Base-by-base conservation (phyloP, 2,888 invertebrate genomes). In the Caenorhabditis drosophilae region DNA sequence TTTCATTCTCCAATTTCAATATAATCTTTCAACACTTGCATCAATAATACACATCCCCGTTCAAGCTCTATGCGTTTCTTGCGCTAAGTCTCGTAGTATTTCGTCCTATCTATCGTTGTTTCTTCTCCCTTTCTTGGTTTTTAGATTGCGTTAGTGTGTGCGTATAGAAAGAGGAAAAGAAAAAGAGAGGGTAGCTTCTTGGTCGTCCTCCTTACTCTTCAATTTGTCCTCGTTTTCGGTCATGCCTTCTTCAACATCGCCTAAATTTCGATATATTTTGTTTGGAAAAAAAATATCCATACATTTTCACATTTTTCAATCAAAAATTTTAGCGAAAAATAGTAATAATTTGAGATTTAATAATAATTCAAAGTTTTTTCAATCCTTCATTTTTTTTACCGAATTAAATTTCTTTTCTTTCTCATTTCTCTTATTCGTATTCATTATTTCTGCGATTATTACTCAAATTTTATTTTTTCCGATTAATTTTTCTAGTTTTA, bases 151-250 rank as follows among this genome's bases (percentile, higher is more conserved):
- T n/a, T n/a, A n/a, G n/a, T n/a, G n/a, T n/a, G n/a, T n/a, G n/a
- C n/a, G n/a, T n/a, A n/a, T n/a, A n/a, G n/a, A n/a, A n/a, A n/a
- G n/a, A n/a, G n/a, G n/a, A n/a, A n/a, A n/a, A n/a, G n/a, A n/a
- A n/a, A n/a, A n/a, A n/a, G n/a, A n/a, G n/a, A n/a, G n/a, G n/a
- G 31, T 31, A 31, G 31, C 31, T 36, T n/a, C 36, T 36, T 36
- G 4, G 36, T 36, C 36, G 36, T n/a, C 31, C 6, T 31, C 31
- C n/a, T 12, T 31, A 36, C 36, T 36, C 36, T 36, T n/a, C 16
- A n/a, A 36, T 36, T 36, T n/a, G 36, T n/a, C 36, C 36, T 36
- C 36, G 36, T 36, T 36, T 36, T 36, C 36, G 36, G 16, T 31
- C 31, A 31, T 31, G 31, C 12, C 31, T 31, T 31, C 31, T 31